Conservation (phyloP, 2,797 vertebrate genomes). For the Gobionotothen gibberifrons region DNA sequence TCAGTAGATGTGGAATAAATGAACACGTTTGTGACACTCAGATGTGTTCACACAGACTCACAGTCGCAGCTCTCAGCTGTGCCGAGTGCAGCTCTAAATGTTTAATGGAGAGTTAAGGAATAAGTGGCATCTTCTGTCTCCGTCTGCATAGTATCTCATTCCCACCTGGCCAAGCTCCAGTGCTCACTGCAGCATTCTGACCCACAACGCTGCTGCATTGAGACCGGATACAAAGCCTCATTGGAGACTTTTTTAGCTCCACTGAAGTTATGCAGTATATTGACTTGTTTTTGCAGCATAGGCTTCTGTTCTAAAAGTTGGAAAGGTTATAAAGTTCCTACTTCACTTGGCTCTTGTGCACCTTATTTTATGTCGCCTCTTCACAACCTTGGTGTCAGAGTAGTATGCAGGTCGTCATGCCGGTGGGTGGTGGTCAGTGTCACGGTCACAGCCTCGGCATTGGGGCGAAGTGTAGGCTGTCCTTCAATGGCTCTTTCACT, state of each 20-base stretch:
- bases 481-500: conserved; percentile 79
- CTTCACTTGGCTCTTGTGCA: conserved; percentile 39
- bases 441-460: conserved; percentile 69
- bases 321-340: conserved; percentile 37
- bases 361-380: conserved; percentile 31
- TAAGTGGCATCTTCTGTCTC: conserved; percentile 65
- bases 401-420: conserved; percentile 38
- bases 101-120: conserved; percentile 76
- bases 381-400: conserved; percentile 46
- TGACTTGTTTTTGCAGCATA: conserved; percentile 45
- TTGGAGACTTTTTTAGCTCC: conserved; percentile 41
- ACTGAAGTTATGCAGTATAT: conserved; percentile 51
- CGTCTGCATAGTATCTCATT: conserved; percentile 72
- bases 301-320: conserved; percentile 34
- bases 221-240: conserved; percentile 58
- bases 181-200: conserved; percentile 75
- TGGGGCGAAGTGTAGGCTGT: conserved; percentile 67
- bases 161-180: conserved; percentile 76
- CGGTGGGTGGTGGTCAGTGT: conserved; percentile 18
- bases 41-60: conserved; percentile 38
- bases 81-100: conserved; percentile 72
- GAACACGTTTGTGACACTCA: conserved; percentile 42
- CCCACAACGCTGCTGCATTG: conserved; percentile 59
- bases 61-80: conserved; percentile 48
- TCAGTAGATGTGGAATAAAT: conserved; percentile 27